Conservation (phyloP, 2,113 vertebrate genomes). For the Meleagris gallopavo region DNA sequence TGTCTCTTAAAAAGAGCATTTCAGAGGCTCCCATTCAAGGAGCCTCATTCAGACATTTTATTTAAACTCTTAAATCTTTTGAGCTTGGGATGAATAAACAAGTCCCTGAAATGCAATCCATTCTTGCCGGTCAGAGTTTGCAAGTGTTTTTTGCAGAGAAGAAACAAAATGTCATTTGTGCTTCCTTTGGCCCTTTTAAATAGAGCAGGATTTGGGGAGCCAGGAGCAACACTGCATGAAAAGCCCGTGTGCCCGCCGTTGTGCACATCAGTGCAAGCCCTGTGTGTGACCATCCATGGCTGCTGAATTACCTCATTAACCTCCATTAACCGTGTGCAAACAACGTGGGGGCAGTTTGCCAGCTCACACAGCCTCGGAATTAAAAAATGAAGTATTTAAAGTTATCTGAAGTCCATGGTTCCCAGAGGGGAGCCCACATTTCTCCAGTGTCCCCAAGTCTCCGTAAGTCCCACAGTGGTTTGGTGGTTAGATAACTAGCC, state of each 20-base stretch:
- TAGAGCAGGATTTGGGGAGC: neutral
- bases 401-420: no score
- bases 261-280: rapidly evolving
- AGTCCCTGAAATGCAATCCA: slow-evolving; percentile 58
- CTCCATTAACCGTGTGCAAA: neutral
- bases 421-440: neutral
- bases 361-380: neutral
- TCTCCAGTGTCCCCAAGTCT: neutral
- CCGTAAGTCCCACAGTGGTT: neutral
- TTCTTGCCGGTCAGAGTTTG: slow-evolving; percentile 51
- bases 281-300: rapidly evolving
- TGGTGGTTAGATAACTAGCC: neutral
- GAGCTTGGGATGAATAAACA: slow-evolving; percentile 34
- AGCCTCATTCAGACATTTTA: slow-evolving; percentile 51
- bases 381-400: neutral
- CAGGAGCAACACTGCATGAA: rapidly evolving
- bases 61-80: slow-evolving; percentile 72
- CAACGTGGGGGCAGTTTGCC: neutral
- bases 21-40: slow-evolving; percentile 37
- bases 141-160: slow-evolving; percentile 42
- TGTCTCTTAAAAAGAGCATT: slow-evolving; percentile 67
- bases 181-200: slow-evolving; percentile 33
- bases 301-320: neutral
- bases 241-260: rapidly evolving
- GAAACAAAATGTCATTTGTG: slow-evolving; percentile 50